Evolutionary conservation across 2,888 invertebrate genomes (phyloP).

Genomic region (Ischnura elegans): DNA sequence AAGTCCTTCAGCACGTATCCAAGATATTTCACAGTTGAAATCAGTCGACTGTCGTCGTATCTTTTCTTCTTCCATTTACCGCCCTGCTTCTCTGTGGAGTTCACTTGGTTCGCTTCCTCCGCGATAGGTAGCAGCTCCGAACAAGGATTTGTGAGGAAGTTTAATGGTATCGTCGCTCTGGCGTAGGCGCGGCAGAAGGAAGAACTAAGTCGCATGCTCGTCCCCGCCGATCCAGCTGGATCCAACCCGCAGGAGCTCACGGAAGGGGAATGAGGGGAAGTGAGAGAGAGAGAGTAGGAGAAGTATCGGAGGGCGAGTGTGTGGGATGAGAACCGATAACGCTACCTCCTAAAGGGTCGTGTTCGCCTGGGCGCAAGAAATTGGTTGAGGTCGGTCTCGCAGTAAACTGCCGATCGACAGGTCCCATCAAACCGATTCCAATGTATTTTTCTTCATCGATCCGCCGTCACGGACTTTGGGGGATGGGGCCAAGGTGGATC

Average conservation of each 20-base stretch:
- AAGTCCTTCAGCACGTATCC: too few relatives aligned
- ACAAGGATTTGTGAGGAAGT: background rate
- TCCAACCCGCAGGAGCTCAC: background rate
- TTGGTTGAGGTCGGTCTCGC: slow-evolving; percentile 68
- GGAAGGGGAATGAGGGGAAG: background rate
- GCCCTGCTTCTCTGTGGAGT: background rate
- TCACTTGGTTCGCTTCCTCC: background rate
- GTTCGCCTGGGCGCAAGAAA: slow-evolving; percentile 65
- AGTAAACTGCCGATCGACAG: slow-evolving; percentile 68
- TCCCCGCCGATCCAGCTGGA: background rate
- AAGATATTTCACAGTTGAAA: too few relatives aligned
- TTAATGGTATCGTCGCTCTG: background rate
- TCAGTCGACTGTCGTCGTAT: too few relatives aligned
- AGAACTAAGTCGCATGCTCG: background rate
- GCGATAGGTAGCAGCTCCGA: background rate
- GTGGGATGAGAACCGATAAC: slow-evolving; percentile 20
- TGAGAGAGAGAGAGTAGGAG: background rate
- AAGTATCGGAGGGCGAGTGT: background rate
- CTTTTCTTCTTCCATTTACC: too few relatives aligned
- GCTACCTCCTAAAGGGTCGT: slow-evolving; percentile 51
- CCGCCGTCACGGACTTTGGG: background rate
- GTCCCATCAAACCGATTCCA: slow-evolving; percentile 67
- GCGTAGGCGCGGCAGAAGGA: background rate
- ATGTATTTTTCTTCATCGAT: slow-evolving; percentile 67
- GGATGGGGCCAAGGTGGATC: background rate